Conservation (phyloP, 1,140 invertebrate species). For the Drosophila lacertosa region DNA sequence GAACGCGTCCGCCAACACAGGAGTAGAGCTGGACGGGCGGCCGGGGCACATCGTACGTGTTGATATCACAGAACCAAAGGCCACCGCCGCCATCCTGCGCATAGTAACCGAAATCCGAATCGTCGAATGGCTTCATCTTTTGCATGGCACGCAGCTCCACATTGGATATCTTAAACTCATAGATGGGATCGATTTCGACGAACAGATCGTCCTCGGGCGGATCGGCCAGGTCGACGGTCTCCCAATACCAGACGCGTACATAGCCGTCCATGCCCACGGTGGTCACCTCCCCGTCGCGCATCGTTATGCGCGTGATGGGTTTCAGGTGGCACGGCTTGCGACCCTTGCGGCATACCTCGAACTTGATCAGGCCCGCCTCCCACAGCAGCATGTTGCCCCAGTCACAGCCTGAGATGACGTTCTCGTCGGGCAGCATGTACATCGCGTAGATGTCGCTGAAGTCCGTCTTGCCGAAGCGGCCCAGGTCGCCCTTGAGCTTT, state of each 20-base stretch:
- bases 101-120: constrained; percentile 66
- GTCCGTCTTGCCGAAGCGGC: constrained; percentile 95
- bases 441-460: constrained; percentile 94
- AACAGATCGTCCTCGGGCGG: constrained; percentile 90
- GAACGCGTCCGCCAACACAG: constrained; percentile 90
- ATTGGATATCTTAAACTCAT: constrained; percentile 86
- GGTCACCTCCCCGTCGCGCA: constrained; percentile 87
- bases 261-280: constrained; percentile 91
- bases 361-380: constrained; percentile 93
- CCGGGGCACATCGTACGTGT: constrained; percentile 86
- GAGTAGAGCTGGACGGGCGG: constrained; percentile 88
- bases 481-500: constrained; percentile 93
- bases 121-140: constrained; percentile 64
- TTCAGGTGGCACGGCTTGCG: constrained; percentile 90
- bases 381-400: constrained; percentile 96
- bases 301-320: constrained; percentile 90
- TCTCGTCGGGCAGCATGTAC: constrained; percentile 93
- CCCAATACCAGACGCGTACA: constrained; percentile 94
- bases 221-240: constrained; percentile 92
- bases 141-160: constrained; percentile 71
- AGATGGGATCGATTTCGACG: constrained; percentile 92
- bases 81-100: constrained; percentile 91
- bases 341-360: constrained; percentile 89
- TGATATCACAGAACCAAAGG: constrained; percentile 91
- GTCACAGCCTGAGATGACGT: constrained; percentile 92